Evolutionary conservation across 1,140 invertebrate species (phyloP).

Genomic region (Nebria ingens): DNA sequence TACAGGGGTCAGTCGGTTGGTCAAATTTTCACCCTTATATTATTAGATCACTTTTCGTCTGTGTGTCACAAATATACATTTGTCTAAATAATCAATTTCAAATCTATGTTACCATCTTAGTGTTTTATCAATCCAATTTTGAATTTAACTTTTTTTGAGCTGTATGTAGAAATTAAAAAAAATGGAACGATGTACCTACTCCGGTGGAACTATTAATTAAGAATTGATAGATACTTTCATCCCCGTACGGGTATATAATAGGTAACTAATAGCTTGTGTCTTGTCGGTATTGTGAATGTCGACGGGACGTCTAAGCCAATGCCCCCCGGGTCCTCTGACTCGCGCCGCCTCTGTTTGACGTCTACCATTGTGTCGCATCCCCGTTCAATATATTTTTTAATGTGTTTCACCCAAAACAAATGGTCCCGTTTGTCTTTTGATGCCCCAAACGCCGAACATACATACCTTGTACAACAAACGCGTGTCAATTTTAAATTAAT

Average conservation of each 20-base stretch:
- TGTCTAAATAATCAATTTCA: no score
- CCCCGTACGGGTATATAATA: slow-evolving; percentile 14
- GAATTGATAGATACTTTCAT: slow-evolving; percentile 14
- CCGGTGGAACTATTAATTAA: neutral
- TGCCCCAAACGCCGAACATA: neutral
- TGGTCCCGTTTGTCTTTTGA: neutral
- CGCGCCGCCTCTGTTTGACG: slow-evolving; percentile 4
- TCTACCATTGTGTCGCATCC: slow-evolving; percentile 4
- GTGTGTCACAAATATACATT: no score
- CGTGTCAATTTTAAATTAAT: neutral
- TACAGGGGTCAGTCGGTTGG: slow-evolving; percentile 25
- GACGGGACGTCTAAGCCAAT: slow-evolving; percentile 7
- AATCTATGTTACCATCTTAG: no score
- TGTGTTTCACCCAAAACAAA: slow-evolving; percentile 8
- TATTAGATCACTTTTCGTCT: no score
- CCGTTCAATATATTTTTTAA: slow-evolving; percentile 6
- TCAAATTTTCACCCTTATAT: no score
- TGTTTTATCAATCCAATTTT: no score
- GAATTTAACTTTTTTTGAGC: no score
- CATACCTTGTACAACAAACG: neutral
- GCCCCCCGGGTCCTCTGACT: neutral
- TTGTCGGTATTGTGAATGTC: slow-evolving; percentile 7
- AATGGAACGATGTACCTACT: neutral
- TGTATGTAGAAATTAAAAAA: no score
- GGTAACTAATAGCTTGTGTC: slow-evolving; percentile 16